Evolutionary conservation across 2,888 invertebrate species (phyloP).

Genomic region (Scrobipalpa atriplicella): DNA sequence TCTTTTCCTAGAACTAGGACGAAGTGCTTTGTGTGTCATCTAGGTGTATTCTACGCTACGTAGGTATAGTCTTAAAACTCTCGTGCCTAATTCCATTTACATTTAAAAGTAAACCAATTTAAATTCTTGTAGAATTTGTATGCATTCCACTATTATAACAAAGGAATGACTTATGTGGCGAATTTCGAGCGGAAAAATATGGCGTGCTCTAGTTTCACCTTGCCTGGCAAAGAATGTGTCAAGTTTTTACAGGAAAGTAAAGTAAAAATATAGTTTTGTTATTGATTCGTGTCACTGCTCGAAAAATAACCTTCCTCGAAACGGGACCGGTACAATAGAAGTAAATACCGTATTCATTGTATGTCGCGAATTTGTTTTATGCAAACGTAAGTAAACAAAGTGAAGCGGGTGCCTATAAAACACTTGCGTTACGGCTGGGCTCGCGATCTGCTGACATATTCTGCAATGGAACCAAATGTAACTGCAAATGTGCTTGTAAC

Average conservation of each 20-base stretch:
- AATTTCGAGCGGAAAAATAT: not conserved
- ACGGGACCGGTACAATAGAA: slow-evolving; percentile 27
- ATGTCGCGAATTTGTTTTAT: slow-evolving; percentile 44
- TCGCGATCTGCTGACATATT: slow-evolving; percentile 28
- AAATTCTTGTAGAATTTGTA: slow-evolving; percentile 5
- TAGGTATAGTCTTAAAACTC: not conserved
- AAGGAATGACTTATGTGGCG: slow-evolving; percentile 9
- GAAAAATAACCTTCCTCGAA: slow-evolving; percentile 21
- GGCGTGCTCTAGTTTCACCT: slow-evolving; percentile 7
- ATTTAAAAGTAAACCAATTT: not conserved
- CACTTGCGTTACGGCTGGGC: slow-evolving; percentile 56
- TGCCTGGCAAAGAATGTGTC: slow-evolving; percentile 9
- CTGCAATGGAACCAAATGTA: not conserved
- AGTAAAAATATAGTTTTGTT: not conserved
- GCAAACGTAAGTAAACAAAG: slow-evolving; percentile 47
- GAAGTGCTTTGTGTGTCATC: slow-evolving; percentile 21
- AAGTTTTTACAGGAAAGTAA: not conserved
- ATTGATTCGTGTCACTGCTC: slow-evolving; percentile 1
- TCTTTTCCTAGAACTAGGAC: slow-evolving; percentile 37
- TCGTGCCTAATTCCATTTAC: not conserved
- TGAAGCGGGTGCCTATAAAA: slow-evolving; percentile 48
- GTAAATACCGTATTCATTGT: slow-evolving; percentile 34
- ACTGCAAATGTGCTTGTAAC: not conserved
- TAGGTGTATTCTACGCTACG: not conserved
- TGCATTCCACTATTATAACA: not conserved